Evolutionary conservation across 2,888 invertebrate genomes (phyloP).

Genomic region (Ptychoptera albimana): DNA sequence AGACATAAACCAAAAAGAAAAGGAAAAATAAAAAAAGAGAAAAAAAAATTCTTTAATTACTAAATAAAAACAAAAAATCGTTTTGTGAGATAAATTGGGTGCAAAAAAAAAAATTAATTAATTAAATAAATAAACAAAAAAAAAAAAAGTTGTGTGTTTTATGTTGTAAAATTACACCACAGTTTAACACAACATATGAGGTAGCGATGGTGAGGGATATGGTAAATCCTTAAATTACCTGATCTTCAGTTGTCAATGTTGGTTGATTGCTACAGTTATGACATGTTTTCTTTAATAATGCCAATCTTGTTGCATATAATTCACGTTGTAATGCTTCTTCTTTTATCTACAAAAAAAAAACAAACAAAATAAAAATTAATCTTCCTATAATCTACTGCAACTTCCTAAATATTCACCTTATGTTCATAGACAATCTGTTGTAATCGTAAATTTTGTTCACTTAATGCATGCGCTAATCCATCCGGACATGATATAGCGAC

Average conservation of each 20-base stretch:
- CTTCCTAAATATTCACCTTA: slow-evolving; percentile 39
- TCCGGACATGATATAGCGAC: slow-evolving; percentile 28
- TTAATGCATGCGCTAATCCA: slow-evolving; percentile 29
- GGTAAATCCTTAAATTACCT: slow-evolving; percentile 21
- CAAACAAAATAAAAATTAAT: not conserved
- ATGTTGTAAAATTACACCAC: no score
- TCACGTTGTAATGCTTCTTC: slow-evolving; percentile 65
- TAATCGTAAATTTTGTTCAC: slow-evolving; percentile 40
- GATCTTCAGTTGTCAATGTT: slow-evolving; percentile 28
- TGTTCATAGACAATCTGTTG: slow-evolving; percentile 69
- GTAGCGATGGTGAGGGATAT: no score
- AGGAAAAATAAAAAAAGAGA: no score
- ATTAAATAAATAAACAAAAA: no score
- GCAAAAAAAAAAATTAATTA: no score
- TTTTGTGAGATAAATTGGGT: no score
- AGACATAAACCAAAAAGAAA: no score
- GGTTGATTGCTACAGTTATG: slow-evolving; percentile 42
- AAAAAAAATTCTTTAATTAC: no score
- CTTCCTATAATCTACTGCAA: not conserved
- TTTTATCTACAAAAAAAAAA: slow-evolving; percentile 39
- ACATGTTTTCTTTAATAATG: slow-evolving; percentile 41
- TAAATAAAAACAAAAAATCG: no score
- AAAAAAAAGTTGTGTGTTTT: no score
- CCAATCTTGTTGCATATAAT: slow-evolving; percentile 59
- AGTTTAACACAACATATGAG: no score